phyloP scores from a whole-genome alignment of 1,140 invertebrate species.

The Cherax quadricarinatus region DNA sequence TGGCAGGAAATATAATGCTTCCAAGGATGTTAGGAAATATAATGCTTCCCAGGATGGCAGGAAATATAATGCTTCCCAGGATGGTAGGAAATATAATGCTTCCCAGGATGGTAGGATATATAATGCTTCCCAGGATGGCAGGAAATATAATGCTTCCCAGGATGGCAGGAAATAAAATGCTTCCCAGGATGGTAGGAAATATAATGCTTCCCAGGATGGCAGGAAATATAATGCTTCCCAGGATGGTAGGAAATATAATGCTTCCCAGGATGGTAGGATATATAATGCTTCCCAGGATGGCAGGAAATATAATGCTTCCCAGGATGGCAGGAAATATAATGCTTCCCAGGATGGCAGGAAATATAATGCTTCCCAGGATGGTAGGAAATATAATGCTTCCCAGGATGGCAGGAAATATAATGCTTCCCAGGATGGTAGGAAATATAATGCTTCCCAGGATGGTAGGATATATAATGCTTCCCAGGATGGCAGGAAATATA shows the following conservation, averaged over 20 bases:
- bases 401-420: background rate
- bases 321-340: too few relatives aligned
- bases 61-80: background rate
- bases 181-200: too few relatives aligned
- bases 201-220: background rate
- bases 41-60: background rate
- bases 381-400: constrained; percentile 11
- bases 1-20: too few relatives aligned
- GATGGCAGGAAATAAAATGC: too few relatives aligned
- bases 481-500: background rate
- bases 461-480: background rate
- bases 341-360: background rate
- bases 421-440: background rate
- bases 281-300: background rate
- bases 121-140: background rate
- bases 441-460: too few relatives aligned
- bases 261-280: too few relatives aligned
- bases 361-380: too few relatives aligned
- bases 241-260: background rate
- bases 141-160: background rate
- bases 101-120: too few relatives aligned
- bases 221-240: background rate
- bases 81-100: too few relatives aligned
- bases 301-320: too few relatives aligned
- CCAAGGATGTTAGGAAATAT: too few relatives aligned